phyloP scores from a whole-genome alignment of 2,797 vertebrate genomes.

The Distichodus sexfasciatus region DNA sequence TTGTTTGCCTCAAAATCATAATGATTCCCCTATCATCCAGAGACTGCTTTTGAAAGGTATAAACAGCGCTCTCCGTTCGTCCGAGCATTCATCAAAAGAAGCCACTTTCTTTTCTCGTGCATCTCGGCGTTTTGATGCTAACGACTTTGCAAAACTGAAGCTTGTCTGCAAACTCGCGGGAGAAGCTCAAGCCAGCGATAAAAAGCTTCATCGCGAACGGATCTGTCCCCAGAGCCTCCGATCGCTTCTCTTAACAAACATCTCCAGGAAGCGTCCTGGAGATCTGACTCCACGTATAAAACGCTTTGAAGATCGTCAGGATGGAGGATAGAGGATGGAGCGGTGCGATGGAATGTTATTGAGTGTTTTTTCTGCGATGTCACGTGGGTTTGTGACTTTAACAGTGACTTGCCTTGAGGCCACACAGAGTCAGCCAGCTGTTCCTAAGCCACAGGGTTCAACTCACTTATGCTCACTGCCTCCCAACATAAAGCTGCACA shows the following conservation, averaged over 20 bases:
- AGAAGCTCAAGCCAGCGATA: conserved; percentile 17
- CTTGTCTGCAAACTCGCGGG: conserved; percentile 13
- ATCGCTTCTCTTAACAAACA: background rate
- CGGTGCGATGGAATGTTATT: no score
- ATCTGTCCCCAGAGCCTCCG: background rate
- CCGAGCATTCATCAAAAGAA: background rate
- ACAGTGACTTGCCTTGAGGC: background rate
- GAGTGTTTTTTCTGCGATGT: background rate
- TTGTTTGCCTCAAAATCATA: background rate
- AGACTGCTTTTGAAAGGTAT: background rate
- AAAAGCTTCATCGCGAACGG: background rate
- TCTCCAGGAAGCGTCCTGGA: background rate
- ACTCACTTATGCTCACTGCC: conserved; percentile 24
- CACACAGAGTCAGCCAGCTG: conserved; percentile 42
- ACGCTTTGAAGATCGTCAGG: no score
- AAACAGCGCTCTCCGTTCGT: background rate
- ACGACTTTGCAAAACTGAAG: conserved; percentile 30
- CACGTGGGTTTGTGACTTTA: background rate
- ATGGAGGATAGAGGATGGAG: background rate
- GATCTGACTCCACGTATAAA: background rate
- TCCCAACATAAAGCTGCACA: conserved; percentile 1
- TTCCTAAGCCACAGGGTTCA: conserved; percentile 17
- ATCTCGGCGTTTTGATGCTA: conserved; percentile 40
- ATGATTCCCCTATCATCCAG: background rate
- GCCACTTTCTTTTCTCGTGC: conserved; percentile 5